Base-by-base conservation (phyloP, 2,113 vertebrate species). In the Coptodon rendalli region DNA sequence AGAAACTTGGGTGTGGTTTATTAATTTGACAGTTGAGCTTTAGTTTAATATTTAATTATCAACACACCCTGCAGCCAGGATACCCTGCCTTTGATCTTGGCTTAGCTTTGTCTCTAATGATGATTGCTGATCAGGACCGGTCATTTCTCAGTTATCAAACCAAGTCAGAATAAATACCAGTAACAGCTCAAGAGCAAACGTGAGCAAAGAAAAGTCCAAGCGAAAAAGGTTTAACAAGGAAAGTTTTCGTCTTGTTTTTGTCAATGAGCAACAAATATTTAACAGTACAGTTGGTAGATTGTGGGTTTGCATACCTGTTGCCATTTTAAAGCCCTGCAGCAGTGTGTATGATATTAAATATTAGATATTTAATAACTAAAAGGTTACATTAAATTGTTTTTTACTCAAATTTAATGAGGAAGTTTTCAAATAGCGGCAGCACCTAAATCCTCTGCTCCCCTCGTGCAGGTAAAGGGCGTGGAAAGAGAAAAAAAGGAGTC, bases 391-490 rank as follows among this genome's bases (percentile, higher is more conserved):
- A 27, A 73, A 13, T 73, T 68, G 6, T 17, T 45, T 50, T 50
- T 29, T 17, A 29, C 16, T 76, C 6, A 12, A 50, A 78, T 31
- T 31, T 50, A 50, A 48, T 13, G 63, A 68, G 34, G 11, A 68
- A 5, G 7, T 50, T 50, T 78, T 78, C 17, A 31, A 29, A 78
- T 52, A 29, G 10, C 1, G 0, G 16, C 45, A 52, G 6, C 9
- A 19, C 16, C 45, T 57, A 12, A 22, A 40, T 81, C 29, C 12
- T 11, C 9, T 22, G 68, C 31, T 24, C 63, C 52, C 17, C 10
- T 45, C n/a, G 1, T 68, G 34, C 89, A 98, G 98, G 96, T 89
- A 97, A 96, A 59, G 97, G 92, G 24, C 82, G 88, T 3, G 95
- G 96, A 3, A 97, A 79, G 85, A 97, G 92, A 86, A 97, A 38